Evolutionary conservation across 1,140 invertebrate genomes (phyloP).

Genomic region (Drosophila sucinea): DNA sequence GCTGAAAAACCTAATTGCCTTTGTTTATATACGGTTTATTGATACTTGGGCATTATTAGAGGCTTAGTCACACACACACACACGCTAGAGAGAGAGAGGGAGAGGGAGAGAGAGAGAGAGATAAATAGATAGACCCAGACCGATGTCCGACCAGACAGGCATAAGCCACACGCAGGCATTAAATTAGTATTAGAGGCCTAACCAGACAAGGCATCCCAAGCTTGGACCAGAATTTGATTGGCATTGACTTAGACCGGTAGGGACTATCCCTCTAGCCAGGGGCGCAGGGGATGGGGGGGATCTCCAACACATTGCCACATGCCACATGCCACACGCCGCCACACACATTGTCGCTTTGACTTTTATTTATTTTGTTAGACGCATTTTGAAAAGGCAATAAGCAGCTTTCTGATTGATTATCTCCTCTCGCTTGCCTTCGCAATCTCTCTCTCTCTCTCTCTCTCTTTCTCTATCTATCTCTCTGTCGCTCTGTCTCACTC

Average conservation of each 20-base stretch:
- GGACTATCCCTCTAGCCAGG: background rate
- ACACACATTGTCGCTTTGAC: slow-evolving; percentile 73
- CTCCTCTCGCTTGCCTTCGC: slow-evolving; percentile 46
- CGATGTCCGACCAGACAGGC: slow-evolving; percentile 29
- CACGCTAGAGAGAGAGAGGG: background rate
- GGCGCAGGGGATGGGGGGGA: background rate
- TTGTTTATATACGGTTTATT: slow-evolving; percentile 63
- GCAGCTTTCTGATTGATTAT: slow-evolving; percentile 77
- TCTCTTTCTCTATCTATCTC: background rate
- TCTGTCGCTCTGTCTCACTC: background rate
- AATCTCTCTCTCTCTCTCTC: slow-evolving; percentile 23
- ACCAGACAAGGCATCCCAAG: slow-evolving; percentile 30
- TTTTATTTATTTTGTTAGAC: slow-evolving; percentile 78
- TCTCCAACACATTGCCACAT: slow-evolving; percentile 68
- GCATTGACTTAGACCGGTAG: slow-evolving; percentile 33
- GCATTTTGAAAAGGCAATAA: slow-evolving; percentile 79
- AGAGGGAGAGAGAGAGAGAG: slow-evolving; percentile 1
- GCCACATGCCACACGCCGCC: slow-evolving; percentile 28
- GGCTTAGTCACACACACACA: slow-evolving; percentile 45
- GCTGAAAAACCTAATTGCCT: slow-evolving; percentile 66
- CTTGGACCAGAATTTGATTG: slow-evolving; percentile 51
- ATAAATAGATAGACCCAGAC: slow-evolving; percentile 8
- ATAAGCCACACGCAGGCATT: slow-evolving; percentile 61
- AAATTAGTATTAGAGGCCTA: slow-evolving; percentile 67
- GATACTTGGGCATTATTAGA: slow-evolving; percentile 42